Base-by-base conservation (phyloP, 1,140 invertebrate species). In the Micrasema minimum region DNA sequence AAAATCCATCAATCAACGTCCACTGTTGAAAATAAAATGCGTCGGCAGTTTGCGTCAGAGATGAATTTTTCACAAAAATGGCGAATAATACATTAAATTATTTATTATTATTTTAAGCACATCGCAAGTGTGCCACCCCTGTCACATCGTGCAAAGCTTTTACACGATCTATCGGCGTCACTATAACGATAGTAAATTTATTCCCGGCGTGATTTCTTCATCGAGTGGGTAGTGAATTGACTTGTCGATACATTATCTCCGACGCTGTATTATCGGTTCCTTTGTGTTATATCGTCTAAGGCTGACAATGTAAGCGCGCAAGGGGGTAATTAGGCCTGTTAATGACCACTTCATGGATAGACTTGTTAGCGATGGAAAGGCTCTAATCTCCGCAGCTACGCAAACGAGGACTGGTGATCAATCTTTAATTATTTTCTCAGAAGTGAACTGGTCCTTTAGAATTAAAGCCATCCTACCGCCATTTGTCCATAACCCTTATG, bases 191-290 rank as follows among this genome's bases (percentile, higher is more conserved):
- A 53, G 65, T 5, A 20, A 18, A 67, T 67, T 67, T 57, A 57
- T 67, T 26, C 41, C 10, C 37, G 50, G 35, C 41, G 41, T 67
- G 50, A 67, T 67, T 67, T 67, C 65, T 67, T 67, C 50, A 67
- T 55, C 55, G 18, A 12, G 66, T 69, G 45, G 66, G 66, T 18
- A 59, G 66, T 23, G 16, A 37, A 57, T 45, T 55, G 48, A 55
- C 45, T 31, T 46, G 66, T 57, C 53, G 51, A 69, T 59, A 59
- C 59, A 69, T 69, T 69, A 59, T 46, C 66, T n/a, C 6, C 14
- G 14, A 1, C 31, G 7, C 18, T 57, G 53, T 20, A 69, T 61
- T 59, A 69, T 48, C 53, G 66, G 38, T 38, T n/a, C 43, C 53
- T 69, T 67, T 69, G 41, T 48, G 43, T 11, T 4, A 57, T 57